Conservation (phyloP, 2,113 vertebrate species). For the Aphelocoma coerulescens region DNA sequence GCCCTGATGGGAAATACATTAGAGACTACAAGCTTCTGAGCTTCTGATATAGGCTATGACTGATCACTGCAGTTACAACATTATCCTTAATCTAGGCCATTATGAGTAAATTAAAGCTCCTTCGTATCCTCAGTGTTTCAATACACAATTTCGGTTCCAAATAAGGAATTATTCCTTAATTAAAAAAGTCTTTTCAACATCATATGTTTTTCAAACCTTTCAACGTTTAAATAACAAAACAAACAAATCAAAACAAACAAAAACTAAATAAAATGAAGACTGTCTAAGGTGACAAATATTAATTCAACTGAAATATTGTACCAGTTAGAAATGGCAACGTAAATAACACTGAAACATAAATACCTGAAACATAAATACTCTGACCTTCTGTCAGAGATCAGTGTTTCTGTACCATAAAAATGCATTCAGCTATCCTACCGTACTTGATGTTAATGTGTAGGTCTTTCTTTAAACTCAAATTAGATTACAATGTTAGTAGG, state of each 20-base stretch:
- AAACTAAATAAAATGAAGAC: neutral
- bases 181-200: neutral
- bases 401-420: neutral
- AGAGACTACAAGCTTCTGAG: neutral
- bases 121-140: neutral
- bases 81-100: neutral
- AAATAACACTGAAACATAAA: neutral
- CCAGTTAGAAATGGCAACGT: neutral
- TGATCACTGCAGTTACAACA: neutral
- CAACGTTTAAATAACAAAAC: neutral
- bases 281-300: neutral
- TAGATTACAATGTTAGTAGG: conserved; percentile 50
- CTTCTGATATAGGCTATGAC: neutral
- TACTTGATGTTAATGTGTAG: neutral
- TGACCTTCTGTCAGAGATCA: neutral
- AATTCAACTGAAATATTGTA: neutral
- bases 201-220: neutral
- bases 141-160: neutral
- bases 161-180: neutral
- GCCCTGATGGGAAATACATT: neutral
- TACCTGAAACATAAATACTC: neutral
- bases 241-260: neutral
- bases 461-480: neutral
- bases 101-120: neutral
- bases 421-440: neutral